Percentiles rank a stretch among this genome's conserved stretches.
Conservation (phyloP, 1,140 invertebrate genomes). For the Rhopalosiphum maidis region DNA sequence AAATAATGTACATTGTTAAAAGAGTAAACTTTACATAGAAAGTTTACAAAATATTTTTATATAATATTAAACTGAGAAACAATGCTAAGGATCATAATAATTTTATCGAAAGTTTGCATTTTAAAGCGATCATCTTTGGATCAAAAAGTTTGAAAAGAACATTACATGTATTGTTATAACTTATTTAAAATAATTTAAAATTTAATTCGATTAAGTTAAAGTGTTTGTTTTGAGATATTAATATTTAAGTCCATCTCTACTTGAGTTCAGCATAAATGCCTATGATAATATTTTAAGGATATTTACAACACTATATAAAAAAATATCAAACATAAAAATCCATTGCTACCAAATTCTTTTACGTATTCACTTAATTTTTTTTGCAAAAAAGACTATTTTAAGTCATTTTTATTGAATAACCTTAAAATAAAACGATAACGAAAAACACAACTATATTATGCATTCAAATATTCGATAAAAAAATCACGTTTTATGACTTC, state of each 20-base stretch:
- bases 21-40: slow-evolving; percentile 22
- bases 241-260: neutral
- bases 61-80: slow-evolving; percentile 14
- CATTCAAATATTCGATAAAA: no score
- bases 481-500: no score
- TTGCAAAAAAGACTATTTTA: no score
- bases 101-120: neutral
- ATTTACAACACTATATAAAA: neutral
- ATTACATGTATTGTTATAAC: neutral
- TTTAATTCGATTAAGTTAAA: neutral
- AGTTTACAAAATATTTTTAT: slow-evolving; percentile 26
- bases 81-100: neutral
- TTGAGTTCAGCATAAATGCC: neutral
- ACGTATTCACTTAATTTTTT: no score
- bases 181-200: slow-evolving; percentile 20
- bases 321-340: no score
- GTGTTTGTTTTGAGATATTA: neutral
- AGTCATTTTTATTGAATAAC: no score
- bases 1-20: slow-evolving; percentile 17
- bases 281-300: neutral
- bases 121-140: slow-evolving; percentile 3
- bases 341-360: no score
- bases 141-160: slow-evolving; percentile 10
- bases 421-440: no score
- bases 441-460: no score